phyloP scores from a whole-genome alignment of 64 coral and sea anemone species.

The Montipora foliosa region DNA sequence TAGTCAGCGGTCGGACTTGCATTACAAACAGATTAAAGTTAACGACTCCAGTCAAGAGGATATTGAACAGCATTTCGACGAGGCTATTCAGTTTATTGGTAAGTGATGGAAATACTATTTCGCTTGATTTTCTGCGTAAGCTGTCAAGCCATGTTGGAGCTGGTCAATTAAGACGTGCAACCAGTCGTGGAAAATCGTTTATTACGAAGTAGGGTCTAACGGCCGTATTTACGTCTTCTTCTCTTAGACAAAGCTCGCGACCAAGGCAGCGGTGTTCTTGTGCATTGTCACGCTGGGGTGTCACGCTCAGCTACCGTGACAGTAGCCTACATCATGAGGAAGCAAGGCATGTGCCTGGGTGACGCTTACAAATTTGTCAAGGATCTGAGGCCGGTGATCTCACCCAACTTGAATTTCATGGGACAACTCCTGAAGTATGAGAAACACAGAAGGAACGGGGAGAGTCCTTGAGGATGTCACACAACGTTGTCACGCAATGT shows the following conservation, averaged over 20 bases:
- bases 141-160: no score
- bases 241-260: slow-evolving; percentile 88
- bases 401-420: slow-evolving; percentile 99
- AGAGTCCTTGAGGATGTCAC: background rate
- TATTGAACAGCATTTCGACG: slow-evolving; percentile 95
- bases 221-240: background rate
- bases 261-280: slow-evolving; percentile 73
- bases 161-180: no score
- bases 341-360: slow-evolving; percentile 80
- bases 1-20: slow-evolving; percentile 80
- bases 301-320: slow-evolving; percentile 99
- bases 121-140: no score
- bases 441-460: slow-evolving; percentile 90
- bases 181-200: background rate
- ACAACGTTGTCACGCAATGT: background rate
- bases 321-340: slow-evolving; percentile 97
- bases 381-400: slow-evolving; percentile 94
- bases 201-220: background rate
- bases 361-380: slow-evolving; percentile 99
- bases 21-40: slow-evolving; percentile 97
- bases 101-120: slow-evolving; percentile 12
- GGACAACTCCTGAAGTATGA: slow-evolving; percentile 98
- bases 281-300: slow-evolving; percentile 99
- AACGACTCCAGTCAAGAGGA: slow-evolving; percentile 97
- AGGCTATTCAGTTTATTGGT: slow-evolving; percentile 97